Conservation (phyloP, 1,140 invertebrate species). For the Penaeus indicus region DNA sequence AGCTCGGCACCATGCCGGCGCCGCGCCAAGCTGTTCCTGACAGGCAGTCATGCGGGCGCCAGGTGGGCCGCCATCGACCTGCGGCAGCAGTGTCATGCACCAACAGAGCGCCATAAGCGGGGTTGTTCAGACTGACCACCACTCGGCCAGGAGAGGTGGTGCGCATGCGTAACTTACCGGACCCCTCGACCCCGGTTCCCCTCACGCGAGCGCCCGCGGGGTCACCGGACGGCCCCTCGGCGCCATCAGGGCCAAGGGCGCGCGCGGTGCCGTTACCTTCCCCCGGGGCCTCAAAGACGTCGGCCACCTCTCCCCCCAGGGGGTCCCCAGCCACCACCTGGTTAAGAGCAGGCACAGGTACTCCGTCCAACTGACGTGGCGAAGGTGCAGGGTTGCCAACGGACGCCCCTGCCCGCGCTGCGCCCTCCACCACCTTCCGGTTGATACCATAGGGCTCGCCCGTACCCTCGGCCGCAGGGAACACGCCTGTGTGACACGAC, state of each 20-base stretch:
- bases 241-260: neutral
- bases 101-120: constrained; percentile 36
- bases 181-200: no score
- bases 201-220: no score
- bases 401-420: constrained; percentile 37
- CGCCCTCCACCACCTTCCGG: constrained; percentile 54
- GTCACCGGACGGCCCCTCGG: neutral
- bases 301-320: neutral
- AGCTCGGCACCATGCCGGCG: no score
- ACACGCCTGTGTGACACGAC: constrained; percentile 44
- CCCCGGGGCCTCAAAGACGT: neutral
- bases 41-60: neutral
- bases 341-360: constrained; percentile 49
- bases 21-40: no score
- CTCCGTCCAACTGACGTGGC: constrained; percentile 12
- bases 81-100: constrained; percentile 35
- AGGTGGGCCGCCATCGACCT: neutral
- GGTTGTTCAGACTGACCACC: constrained; percentile 1
- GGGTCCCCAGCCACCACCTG: constrained; percentile 34
- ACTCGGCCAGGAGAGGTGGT: no score
- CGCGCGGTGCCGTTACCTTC: neutral
- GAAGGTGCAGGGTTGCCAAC: neutral
- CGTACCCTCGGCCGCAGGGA: constrained; percentile 54
- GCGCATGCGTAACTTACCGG: no score
- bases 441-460: constrained; percentile 60